A percentile compares a stretch with the other conserved stretches of the same genome.
These are phyloP conservation scores for Pachymerium ferrugineum DNA, from an alignment of 2,888 invertebrate genomes.

Conservation along the genomic window DNA sequence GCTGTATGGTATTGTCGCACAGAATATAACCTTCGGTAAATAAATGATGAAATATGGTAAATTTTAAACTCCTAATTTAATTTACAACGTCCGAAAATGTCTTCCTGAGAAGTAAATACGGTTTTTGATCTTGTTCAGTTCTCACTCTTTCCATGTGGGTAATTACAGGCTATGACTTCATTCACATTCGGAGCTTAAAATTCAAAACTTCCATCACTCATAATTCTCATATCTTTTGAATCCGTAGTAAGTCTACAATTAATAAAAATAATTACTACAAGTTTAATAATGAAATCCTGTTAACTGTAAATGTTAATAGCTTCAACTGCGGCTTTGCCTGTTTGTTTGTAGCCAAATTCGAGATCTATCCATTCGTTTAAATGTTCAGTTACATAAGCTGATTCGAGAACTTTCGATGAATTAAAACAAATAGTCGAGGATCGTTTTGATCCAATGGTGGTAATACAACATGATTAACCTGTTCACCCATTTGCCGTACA, in stretches of 20 bases:
- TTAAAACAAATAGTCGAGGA: conserved; percentile 70
- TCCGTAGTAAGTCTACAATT: conserved; percentile 70
- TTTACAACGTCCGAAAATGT: background rate
- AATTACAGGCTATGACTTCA: background rate
- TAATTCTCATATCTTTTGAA: conserved; percentile 57
- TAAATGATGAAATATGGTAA: background rate
- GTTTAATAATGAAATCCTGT: conserved; percentile 41
- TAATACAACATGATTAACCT: conserved; percentile 69
- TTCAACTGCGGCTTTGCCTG: conserved; percentile 76
- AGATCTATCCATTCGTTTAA: conserved; percentile 89
- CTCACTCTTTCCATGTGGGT: background rate
- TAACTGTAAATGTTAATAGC: conserved; percentile 86
- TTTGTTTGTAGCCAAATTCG: conserved; percentile 84
- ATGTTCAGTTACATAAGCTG: conserved; percentile 66
- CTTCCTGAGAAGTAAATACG: background rate
- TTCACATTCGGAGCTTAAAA: conserved; percentile 25
- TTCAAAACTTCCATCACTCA: conserved; percentile 56
- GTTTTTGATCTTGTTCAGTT: background rate
- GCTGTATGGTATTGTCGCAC: background rate
- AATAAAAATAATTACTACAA: background rate
- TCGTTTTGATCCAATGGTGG: conserved; percentile 71
- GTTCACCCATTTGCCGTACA: conserved; percentile 69
- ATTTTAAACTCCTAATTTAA: background rate
- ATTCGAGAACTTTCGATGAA: conserved; percentile 80
- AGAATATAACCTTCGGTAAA: background rate